Conservation (phyloP, 92 coral and sea anemone genomes). For the Zoanthus gigantus region DNA sequence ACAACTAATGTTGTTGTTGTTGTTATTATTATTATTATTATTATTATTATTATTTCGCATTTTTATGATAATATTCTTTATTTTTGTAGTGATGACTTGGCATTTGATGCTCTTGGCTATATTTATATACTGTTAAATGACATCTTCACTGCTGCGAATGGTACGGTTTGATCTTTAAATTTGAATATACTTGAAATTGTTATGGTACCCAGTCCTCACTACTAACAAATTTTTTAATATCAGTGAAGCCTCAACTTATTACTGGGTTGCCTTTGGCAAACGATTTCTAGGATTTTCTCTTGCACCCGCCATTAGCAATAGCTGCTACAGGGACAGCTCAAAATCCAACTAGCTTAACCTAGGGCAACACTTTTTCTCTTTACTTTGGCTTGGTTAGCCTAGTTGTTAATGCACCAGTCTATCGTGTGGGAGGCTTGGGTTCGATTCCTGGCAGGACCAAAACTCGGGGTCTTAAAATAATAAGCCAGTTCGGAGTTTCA, state of each 20-base stretch:
- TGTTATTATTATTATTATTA: too few species aligned
- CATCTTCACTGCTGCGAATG: conserved; percentile 52
- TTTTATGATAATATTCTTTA: background rate
- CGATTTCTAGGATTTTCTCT: background rate
- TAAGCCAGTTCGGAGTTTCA: too few species aligned
- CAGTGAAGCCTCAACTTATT: background rate
- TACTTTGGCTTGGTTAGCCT: background rate
- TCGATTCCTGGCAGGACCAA: too few species aligned
- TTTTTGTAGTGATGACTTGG: conserved; percentile 83
- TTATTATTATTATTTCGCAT: too few species aligned
- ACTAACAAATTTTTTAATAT: background rate
- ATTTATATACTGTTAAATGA: conserved; percentile 84
- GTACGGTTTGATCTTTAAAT: background rate
- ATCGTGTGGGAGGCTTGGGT: too few species aligned
- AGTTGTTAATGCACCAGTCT: too few species aligned
- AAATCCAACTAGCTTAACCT: background rate
- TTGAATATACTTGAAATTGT: background rate
- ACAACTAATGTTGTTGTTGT: too few species aligned
- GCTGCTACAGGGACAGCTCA: background rate
- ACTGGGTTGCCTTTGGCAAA: background rate
- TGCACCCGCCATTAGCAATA: background rate
- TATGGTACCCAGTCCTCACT: background rate
- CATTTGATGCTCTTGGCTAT: conserved; percentile 87
- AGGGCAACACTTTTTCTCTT: background rate
- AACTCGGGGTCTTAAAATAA: too few species aligned